A percentile compares a stretch with the other conserved stretches of the same genome.
Conservation (phyloP, 2,113 vertebrate genomes). For the Herpailurus yagouaroundi region DNA sequence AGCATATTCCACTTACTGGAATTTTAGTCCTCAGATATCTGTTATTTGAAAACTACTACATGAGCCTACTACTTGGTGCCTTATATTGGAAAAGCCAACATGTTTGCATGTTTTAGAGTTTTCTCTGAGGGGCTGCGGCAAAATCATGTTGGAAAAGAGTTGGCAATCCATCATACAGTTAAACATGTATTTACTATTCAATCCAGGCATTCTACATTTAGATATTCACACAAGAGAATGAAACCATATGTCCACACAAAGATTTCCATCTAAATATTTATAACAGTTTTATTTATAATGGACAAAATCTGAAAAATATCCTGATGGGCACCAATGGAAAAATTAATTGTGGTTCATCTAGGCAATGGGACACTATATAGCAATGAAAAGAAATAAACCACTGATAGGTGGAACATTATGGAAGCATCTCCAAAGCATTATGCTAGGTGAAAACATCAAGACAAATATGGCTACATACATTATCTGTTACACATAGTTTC, state of each 20-base stretch:
- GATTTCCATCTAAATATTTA: neutral
- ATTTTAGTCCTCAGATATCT: neutral
- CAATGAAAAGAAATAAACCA: neutral
- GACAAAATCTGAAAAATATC: neutral
- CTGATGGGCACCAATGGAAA: neutral
- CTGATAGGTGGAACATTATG: neutral
- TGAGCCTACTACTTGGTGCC: neutral
- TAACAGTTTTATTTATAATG: neutral
- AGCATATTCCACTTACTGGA: neutral
- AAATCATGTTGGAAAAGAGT: neutral
- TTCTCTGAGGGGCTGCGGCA: neutral
- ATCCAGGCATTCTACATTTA: neutral
- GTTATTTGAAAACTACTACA: neutral
- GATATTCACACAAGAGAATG: neutral
- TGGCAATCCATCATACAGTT: neutral
- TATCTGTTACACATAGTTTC: neutral
- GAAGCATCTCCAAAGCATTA: neutral
- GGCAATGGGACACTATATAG: neutral
- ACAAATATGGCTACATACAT: neutral
- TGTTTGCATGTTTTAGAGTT: neutral
- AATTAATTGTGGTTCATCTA: neutral
- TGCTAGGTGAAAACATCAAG: neutral
- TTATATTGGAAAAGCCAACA: neutral
- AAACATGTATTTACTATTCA: neutral
- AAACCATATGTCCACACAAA: neutral